phyloP scores from a whole-genome alignment of 2,888 invertebrate genomes.

The Colostygia pectinataria region DNA sequence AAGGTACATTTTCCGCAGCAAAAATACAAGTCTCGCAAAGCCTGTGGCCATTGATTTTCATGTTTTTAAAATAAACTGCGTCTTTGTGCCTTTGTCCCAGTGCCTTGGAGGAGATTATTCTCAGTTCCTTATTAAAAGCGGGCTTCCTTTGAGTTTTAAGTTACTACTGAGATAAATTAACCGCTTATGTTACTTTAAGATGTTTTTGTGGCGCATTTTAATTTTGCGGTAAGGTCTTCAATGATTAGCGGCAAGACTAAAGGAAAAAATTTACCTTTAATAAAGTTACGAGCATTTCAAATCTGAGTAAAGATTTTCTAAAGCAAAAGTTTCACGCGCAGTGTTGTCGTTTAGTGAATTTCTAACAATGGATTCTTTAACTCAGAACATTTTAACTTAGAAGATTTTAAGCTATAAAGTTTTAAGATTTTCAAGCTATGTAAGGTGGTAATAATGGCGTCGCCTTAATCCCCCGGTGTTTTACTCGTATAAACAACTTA shows the following conservation, averaged over 20 bases:
- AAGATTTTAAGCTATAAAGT: no score
- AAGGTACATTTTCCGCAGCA: conserved; percentile 3
- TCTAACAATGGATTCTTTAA: no score
- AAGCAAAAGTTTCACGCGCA: no score
- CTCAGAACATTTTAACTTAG: no score
- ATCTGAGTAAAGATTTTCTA: not conserved
- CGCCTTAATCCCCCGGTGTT: no score
- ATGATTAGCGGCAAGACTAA: not conserved
- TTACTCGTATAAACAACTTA: no score
- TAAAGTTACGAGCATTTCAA: not conserved
- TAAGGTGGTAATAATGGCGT: no score
- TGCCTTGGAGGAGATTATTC: conserved; percentile 28
- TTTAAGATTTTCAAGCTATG: no score
- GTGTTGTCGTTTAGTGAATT: no score
- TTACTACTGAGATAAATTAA: conserved; percentile 29
- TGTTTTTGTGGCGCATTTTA: conserved; percentile 15
- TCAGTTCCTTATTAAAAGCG: conserved; percentile 27
- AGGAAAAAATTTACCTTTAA: not conserved
- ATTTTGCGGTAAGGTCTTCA: conserved; percentile 9
- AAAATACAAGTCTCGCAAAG: conserved; percentile 6
- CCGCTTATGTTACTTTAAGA: conserved; percentile 21
- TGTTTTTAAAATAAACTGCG: conserved; percentile 29
- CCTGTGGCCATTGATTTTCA: conserved; percentile 26
- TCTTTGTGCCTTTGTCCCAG: conserved; percentile 30
- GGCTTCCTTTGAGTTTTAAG: conserved; percentile 28